Percentiles rank a stretch among this genome's conserved stretches.
Evolutionary conservation across 2,888 invertebrate genomes (phyloP).

Genomic region (Ophion slaviceki): DNA sequence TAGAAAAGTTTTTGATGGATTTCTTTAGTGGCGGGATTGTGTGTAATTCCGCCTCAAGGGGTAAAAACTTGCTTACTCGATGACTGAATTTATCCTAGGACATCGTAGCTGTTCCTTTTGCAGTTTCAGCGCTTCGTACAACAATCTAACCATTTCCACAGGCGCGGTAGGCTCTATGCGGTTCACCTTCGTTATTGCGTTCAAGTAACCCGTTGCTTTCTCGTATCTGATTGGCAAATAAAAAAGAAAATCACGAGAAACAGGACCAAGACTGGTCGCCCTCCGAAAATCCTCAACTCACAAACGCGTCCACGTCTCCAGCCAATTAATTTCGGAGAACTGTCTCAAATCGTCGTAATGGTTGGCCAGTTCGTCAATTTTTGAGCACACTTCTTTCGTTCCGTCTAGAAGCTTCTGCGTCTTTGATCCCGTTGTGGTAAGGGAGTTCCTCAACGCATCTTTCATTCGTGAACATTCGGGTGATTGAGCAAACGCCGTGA

Average conservation of each 20-base stretch:
- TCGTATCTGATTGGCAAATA: slow-evolving; percentile 77
- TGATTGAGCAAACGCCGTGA: slow-evolving; percentile 13
- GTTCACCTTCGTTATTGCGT: slow-evolving; percentile 83
- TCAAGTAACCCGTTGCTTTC: slow-evolving; percentile 83
- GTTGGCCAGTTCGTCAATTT: slow-evolving; percentile 59
- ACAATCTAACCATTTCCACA: slow-evolving; percentile 85
- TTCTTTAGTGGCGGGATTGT: background rate
- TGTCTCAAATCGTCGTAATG: slow-evolving; percentile 27
- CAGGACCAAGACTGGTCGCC: background rate
- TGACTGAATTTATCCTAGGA: background rate
- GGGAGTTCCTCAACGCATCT: background rate
- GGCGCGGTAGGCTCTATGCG: slow-evolving; percentile 83
- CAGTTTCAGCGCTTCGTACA: slow-evolving; percentile 86
- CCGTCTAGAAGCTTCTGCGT: slow-evolving; percentile 63
- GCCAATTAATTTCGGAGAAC: slow-evolving; percentile 55
- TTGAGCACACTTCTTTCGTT: slow-evolving; percentile 82
- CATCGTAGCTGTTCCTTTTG: slow-evolving; percentile 74
- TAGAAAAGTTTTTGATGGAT: background rate
- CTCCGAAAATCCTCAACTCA: slow-evolving; percentile 62
- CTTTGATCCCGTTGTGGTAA: background rate
- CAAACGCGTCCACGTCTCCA: slow-evolving; percentile 65
- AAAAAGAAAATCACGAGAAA: slow-evolving; percentile 25
- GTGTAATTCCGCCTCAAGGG: background rate
- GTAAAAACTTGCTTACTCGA: slow-evolving; percentile 29
- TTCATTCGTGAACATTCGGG: background rate